Base-by-base conservation (phyloP, 30 jellyfish, hydroid and myxozoan species). In the Aurelia sp. region DNA sequence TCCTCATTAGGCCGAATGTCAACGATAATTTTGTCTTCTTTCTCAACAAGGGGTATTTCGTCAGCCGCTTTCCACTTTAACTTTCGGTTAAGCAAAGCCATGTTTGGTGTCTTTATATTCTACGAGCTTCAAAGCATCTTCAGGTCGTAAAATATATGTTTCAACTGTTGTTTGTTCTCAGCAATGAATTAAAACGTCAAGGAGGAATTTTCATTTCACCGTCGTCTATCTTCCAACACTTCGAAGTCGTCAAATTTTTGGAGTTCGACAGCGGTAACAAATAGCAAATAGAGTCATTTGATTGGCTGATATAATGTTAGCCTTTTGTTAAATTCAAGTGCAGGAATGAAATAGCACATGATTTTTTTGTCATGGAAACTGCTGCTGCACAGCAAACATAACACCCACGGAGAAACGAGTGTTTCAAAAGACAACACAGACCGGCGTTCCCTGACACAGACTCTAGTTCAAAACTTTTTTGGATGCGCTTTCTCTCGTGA, bases 41-140 rank as follows among this genome's bases (percentile, higher is more conserved):
- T 72, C 27, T 91, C 96, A 19, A 80, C 90, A 51, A 91, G 91
- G 2, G 96, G 98, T 15, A 84, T 79, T 53, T 79, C 87, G 57
- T 91, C 98, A 30, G 96, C 98, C 13, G 71, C 86, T 51, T 61
- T 79, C 88, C 91, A 79, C 80, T 85, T 91, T 80, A 91, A 58
- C 20, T 67, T 78, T 13, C 98, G 84, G 62, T 91, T 81, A 3
- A 85, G 76, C 19, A 91, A 81, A 13, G 98, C 98, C 98, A 91
- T 91, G 21, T 40, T 69, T 48, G 38, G 61, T 8, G 13, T 41
- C 17, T 18, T 17, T 48, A 10, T 27, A 17, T 10, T 41, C 27
- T 13, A 4, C 27, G 24, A 33, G 35, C 16, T 8, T 44, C 55
- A 44, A 13, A 44, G 55, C 55, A 44, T 44, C 55, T 8, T 44